Evolutionary conservation across 2,113 vertebrate genomes (phyloP).

Genomic region (Halcyon senegalensis): DNA sequence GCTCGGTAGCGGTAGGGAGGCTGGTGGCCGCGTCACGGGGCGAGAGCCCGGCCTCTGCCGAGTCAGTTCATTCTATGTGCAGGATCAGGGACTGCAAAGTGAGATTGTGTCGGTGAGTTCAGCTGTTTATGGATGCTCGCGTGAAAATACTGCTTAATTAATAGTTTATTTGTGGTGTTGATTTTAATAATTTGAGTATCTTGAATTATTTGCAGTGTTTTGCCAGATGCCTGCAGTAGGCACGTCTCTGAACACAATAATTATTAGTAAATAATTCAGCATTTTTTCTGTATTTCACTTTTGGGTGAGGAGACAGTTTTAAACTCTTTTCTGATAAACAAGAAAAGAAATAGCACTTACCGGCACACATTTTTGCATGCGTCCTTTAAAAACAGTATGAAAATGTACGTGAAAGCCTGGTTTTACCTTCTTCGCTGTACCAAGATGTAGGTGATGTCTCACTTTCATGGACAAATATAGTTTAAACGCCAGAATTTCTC

Average conservation of each 20-base stretch:
- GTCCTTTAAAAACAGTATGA: neutral
- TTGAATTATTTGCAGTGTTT: constrained; percentile 11
- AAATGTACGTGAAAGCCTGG: neutral
- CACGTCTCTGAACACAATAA: neutral
- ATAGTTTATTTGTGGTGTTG: constrained; percentile 4
- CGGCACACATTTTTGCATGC: neutral
- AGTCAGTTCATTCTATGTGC: fast-evolving
- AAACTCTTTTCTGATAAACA: neutral
- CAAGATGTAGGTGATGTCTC: neutral
- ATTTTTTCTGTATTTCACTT: neutral
- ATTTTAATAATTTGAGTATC: constrained; percentile 16
- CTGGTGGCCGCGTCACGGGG: neutral
- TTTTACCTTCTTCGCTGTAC: neutral
- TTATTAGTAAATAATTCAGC: constrained; percentile 18
- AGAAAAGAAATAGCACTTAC: neutral
- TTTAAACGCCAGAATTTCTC: neutral
- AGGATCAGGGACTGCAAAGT: fast-evolving
- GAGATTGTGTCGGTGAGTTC: neutral
- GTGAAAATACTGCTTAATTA: neutral
- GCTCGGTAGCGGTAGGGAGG: neutral
- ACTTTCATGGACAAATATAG: neutral
- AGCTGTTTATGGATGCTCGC: fast-evolving
- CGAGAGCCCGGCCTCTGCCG: neutral
- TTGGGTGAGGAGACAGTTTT: neutral
- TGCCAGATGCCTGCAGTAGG: constrained; percentile 18